Conservation (phyloP, 2,797 vertebrate genomes). For the Epinephelus awoara region DNA sequence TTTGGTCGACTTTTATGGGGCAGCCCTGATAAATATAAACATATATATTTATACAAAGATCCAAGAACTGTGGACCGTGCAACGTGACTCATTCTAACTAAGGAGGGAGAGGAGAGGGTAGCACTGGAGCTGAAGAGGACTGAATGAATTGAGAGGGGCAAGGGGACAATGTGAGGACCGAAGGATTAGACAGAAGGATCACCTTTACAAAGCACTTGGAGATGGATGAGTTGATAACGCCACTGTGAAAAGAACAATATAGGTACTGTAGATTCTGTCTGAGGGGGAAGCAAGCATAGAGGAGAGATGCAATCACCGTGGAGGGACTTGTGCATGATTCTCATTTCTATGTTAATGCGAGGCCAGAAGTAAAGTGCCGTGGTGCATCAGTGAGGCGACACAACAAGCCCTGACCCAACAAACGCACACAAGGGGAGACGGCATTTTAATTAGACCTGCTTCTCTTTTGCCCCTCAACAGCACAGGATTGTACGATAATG, state of each 20-base stretch:
- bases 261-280: not conserved
- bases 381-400: conserved; percentile 37
- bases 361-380: conserved; percentile 61
- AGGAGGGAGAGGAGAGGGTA: conserved; percentile 1
- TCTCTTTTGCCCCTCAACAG: not conserved
- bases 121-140: conserved; percentile 42
- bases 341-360: conserved; percentile 87
- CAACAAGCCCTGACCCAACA: conserved; percentile 37
- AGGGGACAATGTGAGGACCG: conserved; percentile 19
- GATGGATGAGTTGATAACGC: conserved; percentile 26
- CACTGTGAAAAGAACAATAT: conserved; percentile 20
- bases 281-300: conserved; percentile 5
- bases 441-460: conserved; percentile 46
- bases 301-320: conserved; percentile 55
- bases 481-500: not conserved
- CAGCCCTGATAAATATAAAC: not conserved
- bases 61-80: not conserved
- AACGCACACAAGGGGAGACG: not conserved
- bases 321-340: conserved; percentile 84
- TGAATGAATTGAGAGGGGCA: conserved; percentile 43
- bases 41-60: not conserved
- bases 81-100: conserved; percentile 38
- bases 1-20: too few relatives aligned
- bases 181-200: conserved; percentile 51
- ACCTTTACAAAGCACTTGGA: conserved; percentile 52